These are phyloP conservation scores for Elymnias hypermnestra DNA, from an alignment of 1,140 invertebrate genomes.

Conservation along the genomic window DNA sequence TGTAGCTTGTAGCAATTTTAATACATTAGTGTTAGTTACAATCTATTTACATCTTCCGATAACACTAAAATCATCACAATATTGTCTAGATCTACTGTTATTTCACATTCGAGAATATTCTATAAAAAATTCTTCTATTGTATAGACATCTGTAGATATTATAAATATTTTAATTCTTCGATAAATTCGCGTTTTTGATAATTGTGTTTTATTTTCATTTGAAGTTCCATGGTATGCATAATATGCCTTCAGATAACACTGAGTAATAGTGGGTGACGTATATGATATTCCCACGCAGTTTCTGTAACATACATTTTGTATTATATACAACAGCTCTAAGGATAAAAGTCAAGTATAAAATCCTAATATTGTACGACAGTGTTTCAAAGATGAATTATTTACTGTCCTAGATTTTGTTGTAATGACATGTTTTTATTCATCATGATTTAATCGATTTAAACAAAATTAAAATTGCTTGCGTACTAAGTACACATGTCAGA, in stretches of 20 bases:
- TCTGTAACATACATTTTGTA: too few relatives aligned
- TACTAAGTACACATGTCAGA: too few relatives aligned
- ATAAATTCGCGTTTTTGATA: slow-evolving; percentile 1
- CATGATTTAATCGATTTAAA: too few relatives aligned
- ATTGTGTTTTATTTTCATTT: slow-evolving; percentile 52
- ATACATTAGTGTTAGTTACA: neutral
- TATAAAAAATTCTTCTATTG: neutral
- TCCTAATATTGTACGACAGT: neutral
- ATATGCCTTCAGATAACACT: slow-evolving; percentile 90
- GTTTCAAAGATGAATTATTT: too few relatives aligned
- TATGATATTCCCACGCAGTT: slow-evolving; percentile 79
- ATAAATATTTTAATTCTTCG: slow-evolving; percentile 1
- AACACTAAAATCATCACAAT: neutral
- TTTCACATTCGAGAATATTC: neutral
- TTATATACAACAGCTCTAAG: too few relatives aligned
- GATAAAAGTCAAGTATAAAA: slow-evolving; percentile 24
- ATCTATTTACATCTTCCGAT: neutral
- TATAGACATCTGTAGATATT: slow-evolving; percentile 3
- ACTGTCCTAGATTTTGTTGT: too few relatives aligned
- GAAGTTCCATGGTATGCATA: slow-evolving; percentile 96
- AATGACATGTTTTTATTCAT: too few relatives aligned
- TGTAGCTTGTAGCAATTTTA: slow-evolving; percentile 6
- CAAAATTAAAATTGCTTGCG: too few relatives aligned
- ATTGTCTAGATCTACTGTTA: neutral
- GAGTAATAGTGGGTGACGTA: slow-evolving; percentile 94